Evolutionary conservation across 35 echinoderm and acorn worm genomes (phyloP), one percentile per base, ranked within the genome.

Genomic region (Holothuria glaberrima): DNA sequence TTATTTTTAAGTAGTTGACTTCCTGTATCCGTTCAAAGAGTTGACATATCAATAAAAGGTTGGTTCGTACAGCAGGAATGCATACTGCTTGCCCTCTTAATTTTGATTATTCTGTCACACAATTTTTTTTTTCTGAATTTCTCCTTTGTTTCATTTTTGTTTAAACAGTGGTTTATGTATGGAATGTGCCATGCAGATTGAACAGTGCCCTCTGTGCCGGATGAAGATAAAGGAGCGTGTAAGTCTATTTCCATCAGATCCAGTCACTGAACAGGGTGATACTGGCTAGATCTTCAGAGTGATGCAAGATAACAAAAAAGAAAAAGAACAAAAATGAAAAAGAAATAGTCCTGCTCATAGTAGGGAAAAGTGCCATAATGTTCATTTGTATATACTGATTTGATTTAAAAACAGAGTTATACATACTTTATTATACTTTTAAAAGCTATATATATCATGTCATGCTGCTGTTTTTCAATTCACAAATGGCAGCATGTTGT

Each of bases 121-220:
- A 6, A 25, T 33, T 0, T 9, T 9, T 10, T 69, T 17, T 9
- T 5, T 54, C 12, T 69, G 10, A 4, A 24, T 67, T 67, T 67
- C 13, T 69, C 66, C 70, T 41, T 17, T 54, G 50, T 54, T 14
- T 54, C 50, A 2, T 17, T 5, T 54, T 54, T 54, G 16, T 54
- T 54, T 54, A 14, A 54, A 22, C 87, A 98, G 95, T 18, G 95
- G 95, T 22, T 63, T 98, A 54, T 98, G 95, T 75, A 88, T 92
- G 90, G 90, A 92, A 25, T 98, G 95, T 90, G 92, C 92, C 61
- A 71, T 91, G 14, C 95, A 98, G 66, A 61, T 98, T 0, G 95
- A 98, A 27, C 90, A 92, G 80, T 98, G 95, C 73, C 95, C 93
- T 32, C 82, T 98, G 20, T 98, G 95, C 38, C 59, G 95, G 31